phyloP scores from a whole-genome alignment of 2,888 invertebrate genomes.

The Gandaritis pyraliata region DNA sequence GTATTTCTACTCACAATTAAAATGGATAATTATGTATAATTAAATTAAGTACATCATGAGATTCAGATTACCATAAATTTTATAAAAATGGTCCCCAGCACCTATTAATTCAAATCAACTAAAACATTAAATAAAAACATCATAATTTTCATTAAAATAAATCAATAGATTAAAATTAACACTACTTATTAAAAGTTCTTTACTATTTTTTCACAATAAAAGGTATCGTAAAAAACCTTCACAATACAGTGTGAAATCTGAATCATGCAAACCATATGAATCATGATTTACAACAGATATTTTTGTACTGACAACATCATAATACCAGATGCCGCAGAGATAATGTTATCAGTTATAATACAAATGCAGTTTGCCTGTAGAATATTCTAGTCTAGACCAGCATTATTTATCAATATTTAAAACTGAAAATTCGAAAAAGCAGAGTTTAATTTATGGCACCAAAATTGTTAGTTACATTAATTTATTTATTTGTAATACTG shows the following conservation, averaged over 20 bases:
- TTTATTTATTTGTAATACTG: constrained; percentile 60
- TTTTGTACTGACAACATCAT: neutral
- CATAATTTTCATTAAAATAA: neutral
- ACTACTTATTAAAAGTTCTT: neutral
- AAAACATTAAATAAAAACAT: neutral
- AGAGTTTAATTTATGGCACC: constrained; percentile 61
- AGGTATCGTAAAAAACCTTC: neutral
- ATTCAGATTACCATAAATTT: constrained; percentile 24
- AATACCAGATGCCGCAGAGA: constrained; percentile 13
- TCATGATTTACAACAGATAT: neutral
- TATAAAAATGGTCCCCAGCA: neutral
- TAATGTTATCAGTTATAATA: constrained; percentile 17
- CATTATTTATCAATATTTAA: constrained; percentile 1
- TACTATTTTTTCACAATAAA: neutral
- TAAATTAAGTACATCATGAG: constrained; percentile 24
- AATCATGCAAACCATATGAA: neutral
- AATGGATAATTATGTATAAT: neutral
- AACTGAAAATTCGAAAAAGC: constrained; percentile 17
- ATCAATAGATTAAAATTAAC: neutral
- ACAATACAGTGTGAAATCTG: neutral
- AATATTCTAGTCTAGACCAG: constrained; percentile 13
- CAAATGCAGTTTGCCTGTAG: constrained; percentile 6
- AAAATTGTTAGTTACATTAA: constrained; percentile 48
- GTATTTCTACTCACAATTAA: neutral
- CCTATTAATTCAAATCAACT: neutral